Percentiles rank a stretch among this genome's conserved stretches.
Conservation (phyloP, 2,888 invertebrate genomes). For the Pyrrhosoma nymphula region DNA sequence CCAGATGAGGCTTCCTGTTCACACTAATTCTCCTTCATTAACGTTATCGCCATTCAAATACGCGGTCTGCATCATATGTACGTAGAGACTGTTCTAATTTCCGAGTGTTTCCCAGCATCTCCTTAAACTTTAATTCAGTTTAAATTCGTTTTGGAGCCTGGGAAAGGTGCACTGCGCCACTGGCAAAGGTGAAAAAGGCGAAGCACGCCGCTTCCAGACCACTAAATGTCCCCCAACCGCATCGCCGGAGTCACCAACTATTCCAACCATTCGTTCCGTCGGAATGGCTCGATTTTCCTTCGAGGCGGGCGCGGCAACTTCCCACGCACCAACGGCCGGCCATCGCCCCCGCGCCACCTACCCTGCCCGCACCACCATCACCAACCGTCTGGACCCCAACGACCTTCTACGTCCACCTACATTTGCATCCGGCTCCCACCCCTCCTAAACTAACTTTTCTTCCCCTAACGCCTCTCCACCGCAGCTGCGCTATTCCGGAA, state of each 20-base stretch:
- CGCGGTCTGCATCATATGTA: too few relatives aligned
- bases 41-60: too few relatives aligned
- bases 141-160: too few relatives aligned
- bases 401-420: background rate
- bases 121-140: too few relatives aligned
- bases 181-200: background rate
- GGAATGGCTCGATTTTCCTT: background rate
- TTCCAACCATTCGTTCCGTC: background rate
- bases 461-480: too few relatives aligned
- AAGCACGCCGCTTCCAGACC: background rate
- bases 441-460: too few relatives aligned
- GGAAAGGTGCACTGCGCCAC: too few relatives aligned
- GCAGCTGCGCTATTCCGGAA: too few relatives aligned
- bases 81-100: too few relatives aligned
- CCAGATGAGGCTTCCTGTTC: too few relatives aligned
- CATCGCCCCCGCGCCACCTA: background rate
- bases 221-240: background rate
- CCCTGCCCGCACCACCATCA: background rate
- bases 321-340: background rate
- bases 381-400: background rate
- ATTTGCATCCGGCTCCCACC: background rate
- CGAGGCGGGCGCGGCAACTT: background rate
- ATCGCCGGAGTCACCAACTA: background rate
- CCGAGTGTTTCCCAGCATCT: too few relatives aligned
- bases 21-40: too few relatives aligned